phyloP scores from a whole-genome alignment of 2,113 vertebrate genomes.

The Ellobius talpinus region DNA sequence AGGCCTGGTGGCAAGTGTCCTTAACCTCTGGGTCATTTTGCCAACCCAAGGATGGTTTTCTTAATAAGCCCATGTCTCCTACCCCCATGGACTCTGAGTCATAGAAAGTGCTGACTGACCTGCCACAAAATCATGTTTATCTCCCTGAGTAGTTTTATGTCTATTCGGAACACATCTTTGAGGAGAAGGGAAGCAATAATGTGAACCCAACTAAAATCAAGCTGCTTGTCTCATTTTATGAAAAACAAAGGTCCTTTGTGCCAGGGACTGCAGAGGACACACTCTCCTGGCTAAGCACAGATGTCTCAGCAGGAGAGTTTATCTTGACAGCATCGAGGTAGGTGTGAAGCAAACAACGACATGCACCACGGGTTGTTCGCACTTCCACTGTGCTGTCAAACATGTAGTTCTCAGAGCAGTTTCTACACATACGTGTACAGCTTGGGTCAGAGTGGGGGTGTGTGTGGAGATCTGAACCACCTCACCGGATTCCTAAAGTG shows the following conservation, averaged over 20 bases:
- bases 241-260: not conserved
- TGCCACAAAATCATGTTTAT: conserved; percentile 31
- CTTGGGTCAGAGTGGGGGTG: not conserved
- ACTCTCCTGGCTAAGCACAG: not conserved
- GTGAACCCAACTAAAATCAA: conserved; percentile 44
- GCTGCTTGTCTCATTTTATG: not conserved
- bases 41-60: not conserved
- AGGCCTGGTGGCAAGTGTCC: not conserved
- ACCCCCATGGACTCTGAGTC: not conserved
- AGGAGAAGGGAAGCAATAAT: not conserved
- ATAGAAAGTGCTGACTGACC: conserved; percentile 24
- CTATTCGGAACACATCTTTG: conserved; percentile 8
- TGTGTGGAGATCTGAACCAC: not conserved
- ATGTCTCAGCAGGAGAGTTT: not conserved
- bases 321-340: not conserved
- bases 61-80: not conserved
- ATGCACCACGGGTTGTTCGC: not conserved
- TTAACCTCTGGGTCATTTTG: not conserved
- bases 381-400: not conserved
- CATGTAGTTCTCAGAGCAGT: conserved; percentile 5
- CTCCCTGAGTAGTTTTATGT: not conserved
- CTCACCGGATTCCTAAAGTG: not conserved
- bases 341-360: not conserved
- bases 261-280: not conserved
- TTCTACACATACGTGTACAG: not conserved